These are phyloP conservation scores for Amniataba percoides DNA, from an alignment of 2,797 vertebrate genomes.

Conservation along the genomic window DNA sequence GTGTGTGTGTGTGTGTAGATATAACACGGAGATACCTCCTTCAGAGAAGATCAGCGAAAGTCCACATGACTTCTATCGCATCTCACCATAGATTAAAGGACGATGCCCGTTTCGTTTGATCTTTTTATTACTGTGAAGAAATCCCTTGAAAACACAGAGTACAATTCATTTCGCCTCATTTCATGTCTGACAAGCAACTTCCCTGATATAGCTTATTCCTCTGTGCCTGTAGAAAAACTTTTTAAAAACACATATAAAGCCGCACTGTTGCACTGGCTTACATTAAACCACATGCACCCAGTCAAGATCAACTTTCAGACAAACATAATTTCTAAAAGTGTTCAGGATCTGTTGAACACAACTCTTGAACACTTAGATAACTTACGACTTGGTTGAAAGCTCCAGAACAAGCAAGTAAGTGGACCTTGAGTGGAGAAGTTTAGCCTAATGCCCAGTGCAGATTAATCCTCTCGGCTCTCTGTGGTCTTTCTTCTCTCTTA, in stretches of 20 bases:
- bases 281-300: neutral
- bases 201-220: neutral
- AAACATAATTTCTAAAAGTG: no score
- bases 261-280: neutral
- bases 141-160: neutral
- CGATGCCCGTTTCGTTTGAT: neutral
- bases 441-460: neutral
- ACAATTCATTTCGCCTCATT: neutral
- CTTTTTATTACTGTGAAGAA: neutral
- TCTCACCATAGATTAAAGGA: slow-evolving; percentile 4
- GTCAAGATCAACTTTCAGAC: neutral
- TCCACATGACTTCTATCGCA: slow-evolving; percentile 37
- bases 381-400: neutral
- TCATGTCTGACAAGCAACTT: neutral
- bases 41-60: slow-evolving; percentile 2
- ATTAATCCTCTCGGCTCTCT: neutral
- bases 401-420: neutral
- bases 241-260: neutral
- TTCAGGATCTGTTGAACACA: neutral
- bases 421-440: neutral
- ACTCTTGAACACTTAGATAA: neutral
- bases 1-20: neutral
- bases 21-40: neutral
- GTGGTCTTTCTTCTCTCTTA: neutral
- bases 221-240: neutral